A percentile compares a stretch with the other conserved stretches of the same genome.
phyloP scores from a whole-genome alignment of 2,888 invertebrate genomes.

The Erebia aethiops region DNA sequence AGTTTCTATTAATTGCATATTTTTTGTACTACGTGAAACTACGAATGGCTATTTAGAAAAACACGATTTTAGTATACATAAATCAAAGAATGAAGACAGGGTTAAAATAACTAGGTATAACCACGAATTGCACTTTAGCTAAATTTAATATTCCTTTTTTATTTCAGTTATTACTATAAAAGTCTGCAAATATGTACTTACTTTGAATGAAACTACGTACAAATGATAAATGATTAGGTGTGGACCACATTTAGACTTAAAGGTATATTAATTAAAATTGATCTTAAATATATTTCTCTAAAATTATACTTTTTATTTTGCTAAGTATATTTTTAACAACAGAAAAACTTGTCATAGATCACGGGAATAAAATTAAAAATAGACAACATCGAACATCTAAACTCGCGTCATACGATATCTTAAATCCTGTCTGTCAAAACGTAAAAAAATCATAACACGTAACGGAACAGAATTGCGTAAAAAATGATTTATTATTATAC shows the following conservation, averaged over 20 bases:
- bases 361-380: constrained; percentile 50
- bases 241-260: background rate
- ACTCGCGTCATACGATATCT: constrained; percentile 63
- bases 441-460: constrained; percentile 64
- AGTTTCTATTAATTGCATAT: constrained; percentile 65
- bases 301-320: constrained; percentile 13
- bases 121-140: background rate
- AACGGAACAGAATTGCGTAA: constrained; percentile 72
- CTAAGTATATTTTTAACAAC: constrained; percentile 13
- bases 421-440: constrained; percentile 72
- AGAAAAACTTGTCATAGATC: constrained; percentile 35
- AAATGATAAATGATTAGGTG: background rate
- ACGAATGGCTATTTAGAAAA: constrained; percentile 6
- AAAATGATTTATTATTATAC: constrained; percentile 71
- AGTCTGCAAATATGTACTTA: too few species aligned
- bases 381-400: constrained; percentile 53
- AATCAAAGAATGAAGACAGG: background rate
- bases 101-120: background rate
- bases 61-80: background rate
- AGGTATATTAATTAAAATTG: constrained; percentile 5
- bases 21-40: constrained; percentile 51
- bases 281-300: constrained; percentile 6
- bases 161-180: too few species aligned
- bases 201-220: too few species aligned
- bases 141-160: too few species aligned